Base-by-base conservation (phyloP, 1,140 invertebrate genomes). In the Solenopsis invicta region DNA sequence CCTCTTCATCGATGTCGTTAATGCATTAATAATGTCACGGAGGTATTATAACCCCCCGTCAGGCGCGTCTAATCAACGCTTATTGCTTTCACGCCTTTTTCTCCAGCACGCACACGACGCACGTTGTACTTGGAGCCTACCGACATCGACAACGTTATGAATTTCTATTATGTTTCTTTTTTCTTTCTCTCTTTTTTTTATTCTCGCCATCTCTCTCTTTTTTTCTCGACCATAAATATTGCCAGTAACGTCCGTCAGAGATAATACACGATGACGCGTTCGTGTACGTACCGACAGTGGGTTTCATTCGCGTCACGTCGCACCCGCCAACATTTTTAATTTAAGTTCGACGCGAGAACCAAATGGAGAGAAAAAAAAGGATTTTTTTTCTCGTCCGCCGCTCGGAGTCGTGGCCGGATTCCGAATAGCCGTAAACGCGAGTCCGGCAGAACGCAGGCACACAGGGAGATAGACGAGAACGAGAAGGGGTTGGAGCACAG, bases 291-390 rank as follows among this genome's bases (percentile, higher is more conserved):
- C 18, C 21, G 16, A 18, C 24, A 59, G n/a, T 21, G 24, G 41
- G 4, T 82, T 45, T 59, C 64, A 90, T 90, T 90, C 88, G 16
- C n/a, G 13, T 87, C 89, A 89, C 88, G 88, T 90, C 41, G 85
- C 52, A 74, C 21, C 41, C 37, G 67, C 88, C 76, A 90, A 90
- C 85, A 87, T 89, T 90, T 90, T 90, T 90, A 84, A 90, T 90
- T 89, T 90, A 90, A 90, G 88, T 90, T 90, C 66, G 72, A 84
- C 88, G 66, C 37, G 41, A 52, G 29, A 74, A 45, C 4, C 66
- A 34, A 67, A 34, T 34, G 9, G 37, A 6, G 21, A n/a, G n/a
- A 29, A 66, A 54, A 80, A 82, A 82, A 71, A n/a, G 34, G 13
- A 62, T 59, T 88, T 67, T 66, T 72, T 67, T 64, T 24, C 34